Conservation (phyloP, 30 jellyfish, hydroid and myxozoan genomes). For the Aurelia sp. region DNA sequence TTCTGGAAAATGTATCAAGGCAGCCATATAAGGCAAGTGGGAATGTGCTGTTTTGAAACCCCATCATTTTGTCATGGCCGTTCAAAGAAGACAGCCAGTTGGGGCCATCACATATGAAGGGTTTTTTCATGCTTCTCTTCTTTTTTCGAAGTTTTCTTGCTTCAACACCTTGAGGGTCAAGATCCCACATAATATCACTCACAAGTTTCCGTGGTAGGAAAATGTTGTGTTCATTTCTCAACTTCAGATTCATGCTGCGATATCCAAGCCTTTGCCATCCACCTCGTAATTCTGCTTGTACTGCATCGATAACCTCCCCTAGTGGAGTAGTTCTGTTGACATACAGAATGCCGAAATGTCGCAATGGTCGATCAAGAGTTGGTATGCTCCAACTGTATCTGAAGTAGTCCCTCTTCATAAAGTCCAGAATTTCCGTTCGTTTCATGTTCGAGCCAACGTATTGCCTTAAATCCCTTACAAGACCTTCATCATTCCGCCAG, state of each 20-base stretch:
- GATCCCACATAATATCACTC: slow-evolving; percentile 1
- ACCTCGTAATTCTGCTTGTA: slow-evolving; percentile 16
- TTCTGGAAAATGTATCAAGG: slow-evolving; percentile 52
- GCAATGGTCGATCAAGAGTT: slow-evolving; percentile 64
- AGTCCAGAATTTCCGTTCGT: slow-evolving; percentile 64
- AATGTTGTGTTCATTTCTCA: slow-evolving; percentile 13
- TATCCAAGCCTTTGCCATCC: no score
- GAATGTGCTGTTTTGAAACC: slow-evolving; percentile 54
- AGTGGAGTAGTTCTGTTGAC: slow-evolving; percentile 55
- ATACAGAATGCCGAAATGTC: slow-evolving; percentile 29
- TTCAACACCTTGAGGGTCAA: slow-evolving; percentile 26
- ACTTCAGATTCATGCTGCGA: slow-evolving; percentile 13
- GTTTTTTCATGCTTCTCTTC: slow-evolving; percentile 24
- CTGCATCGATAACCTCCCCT: slow-evolving; percentile 26
- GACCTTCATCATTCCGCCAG: slow-evolving; percentile 48
- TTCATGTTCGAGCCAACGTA: slow-evolving; percentile 27
- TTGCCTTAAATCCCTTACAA: slow-evolving; percentile 31
- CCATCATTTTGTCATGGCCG: slow-evolving; percentile 68
- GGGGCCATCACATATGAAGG: slow-evolving; percentile 35
- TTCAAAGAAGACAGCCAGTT: slow-evolving; percentile 45
- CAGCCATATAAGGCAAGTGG: slow-evolving; percentile 73
- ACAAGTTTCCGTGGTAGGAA: slow-evolving; percentile 28
- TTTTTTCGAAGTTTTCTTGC: slow-evolving; percentile 37
- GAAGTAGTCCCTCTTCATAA: slow-evolving; percentile 57
- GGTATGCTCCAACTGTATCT: slow-evolving; percentile 77